A percentile compares a stretch with the other conserved stretches of the same genome.
These are phyloP conservation scores for Gorsachius magnificus DNA, from an alignment of 2,797 vertebrate genomes.

Conservation along the genomic window DNA sequence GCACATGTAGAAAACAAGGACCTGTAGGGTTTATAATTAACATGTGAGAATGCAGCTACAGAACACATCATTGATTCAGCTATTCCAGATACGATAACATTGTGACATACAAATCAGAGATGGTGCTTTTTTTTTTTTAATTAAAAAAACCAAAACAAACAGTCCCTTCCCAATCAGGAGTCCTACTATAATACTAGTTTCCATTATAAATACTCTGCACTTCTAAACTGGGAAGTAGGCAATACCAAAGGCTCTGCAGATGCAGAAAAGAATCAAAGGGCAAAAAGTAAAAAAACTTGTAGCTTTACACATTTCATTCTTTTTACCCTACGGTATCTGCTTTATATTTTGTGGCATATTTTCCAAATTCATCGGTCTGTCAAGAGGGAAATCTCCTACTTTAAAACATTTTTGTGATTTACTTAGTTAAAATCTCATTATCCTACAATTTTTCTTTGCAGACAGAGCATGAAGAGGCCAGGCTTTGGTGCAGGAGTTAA, in stretches of 20 bases:
- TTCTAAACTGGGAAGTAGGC: background rate
- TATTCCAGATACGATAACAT: background rate
- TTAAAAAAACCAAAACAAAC: background rate
- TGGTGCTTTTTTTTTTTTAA: background rate
- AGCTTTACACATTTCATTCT: background rate
- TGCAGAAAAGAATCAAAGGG: background rate
- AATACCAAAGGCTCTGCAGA: background rate
- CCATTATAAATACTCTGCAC: background rate
- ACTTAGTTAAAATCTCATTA: background rate
- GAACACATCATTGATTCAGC: background rate
- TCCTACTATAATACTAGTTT: background rate
- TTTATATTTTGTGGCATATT: background rate
- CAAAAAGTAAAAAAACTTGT: background rate
- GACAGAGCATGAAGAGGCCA: background rate
- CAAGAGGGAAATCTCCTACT: background rate
- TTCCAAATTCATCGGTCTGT: background rate
- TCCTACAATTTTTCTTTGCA: background rate
- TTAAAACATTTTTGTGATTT: conserved; percentile 3
- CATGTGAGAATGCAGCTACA: background rate
- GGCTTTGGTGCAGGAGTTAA: background rate
- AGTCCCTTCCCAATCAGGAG: background rate
- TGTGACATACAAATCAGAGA: background rate
- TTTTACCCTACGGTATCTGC: background rate
- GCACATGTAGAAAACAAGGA: background rate
- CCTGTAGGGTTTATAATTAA: background rate